A percentile compares a stretch with the other conserved stretches of the same genome.
Evolutionary conservation across 2,797 vertebrate species (phyloP).

Genomic region (Mycteria americana): DNA sequence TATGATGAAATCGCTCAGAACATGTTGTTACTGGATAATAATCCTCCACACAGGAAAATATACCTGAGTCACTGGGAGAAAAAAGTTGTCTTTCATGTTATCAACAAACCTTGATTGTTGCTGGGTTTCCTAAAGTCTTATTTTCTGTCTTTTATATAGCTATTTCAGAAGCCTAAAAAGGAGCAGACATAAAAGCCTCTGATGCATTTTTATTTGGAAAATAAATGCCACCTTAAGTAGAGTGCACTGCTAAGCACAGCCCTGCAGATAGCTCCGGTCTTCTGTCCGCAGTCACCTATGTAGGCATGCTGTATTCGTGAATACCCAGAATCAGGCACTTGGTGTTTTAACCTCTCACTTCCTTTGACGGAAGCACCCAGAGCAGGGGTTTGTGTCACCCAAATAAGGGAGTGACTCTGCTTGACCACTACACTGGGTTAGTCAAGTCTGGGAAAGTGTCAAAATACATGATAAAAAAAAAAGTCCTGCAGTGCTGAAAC

Average conservation of each 20-base stretch:
- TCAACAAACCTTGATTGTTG: background rate
- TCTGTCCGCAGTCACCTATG: background rate
- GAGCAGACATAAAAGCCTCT: background rate
- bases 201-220: background rate
- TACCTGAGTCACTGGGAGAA: background rate
- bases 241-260: background rate
- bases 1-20: background rate
- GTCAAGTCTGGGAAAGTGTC: background rate
- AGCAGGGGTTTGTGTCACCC: background rate
- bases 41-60: background rate
- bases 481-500: background rate
- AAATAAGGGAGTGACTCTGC: background rate
- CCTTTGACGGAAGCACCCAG: background rate
- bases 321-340: background rate
- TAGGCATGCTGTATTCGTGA: background rate
- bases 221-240: background rate
- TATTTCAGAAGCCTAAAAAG: background rate
- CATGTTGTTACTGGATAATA: background rate
- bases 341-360: background rate
- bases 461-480: background rate
- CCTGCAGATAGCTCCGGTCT: background rate
- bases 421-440: background rate
- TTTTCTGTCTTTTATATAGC: background rate
- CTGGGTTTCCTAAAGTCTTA: background rate
- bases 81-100: background rate